phyloP scores from a whole-genome alignment of 1,140 invertebrate species.

The Hyphantria cunea region DNA sequence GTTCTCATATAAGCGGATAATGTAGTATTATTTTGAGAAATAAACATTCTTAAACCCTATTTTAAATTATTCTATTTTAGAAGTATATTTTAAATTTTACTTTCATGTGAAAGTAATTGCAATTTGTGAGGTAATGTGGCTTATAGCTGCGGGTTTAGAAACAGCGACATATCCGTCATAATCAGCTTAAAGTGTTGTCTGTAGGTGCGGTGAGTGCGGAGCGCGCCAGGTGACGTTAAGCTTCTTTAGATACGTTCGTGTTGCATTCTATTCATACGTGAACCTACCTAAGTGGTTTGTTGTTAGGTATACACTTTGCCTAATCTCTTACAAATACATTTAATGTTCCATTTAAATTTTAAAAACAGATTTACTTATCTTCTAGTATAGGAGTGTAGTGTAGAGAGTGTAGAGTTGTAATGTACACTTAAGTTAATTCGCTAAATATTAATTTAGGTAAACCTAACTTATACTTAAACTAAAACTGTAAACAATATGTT shows the following conservation, averaged over 20 bases:
- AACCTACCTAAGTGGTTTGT: constrained; percentile 7
- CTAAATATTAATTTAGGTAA: no score
- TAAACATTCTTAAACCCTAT: no score
- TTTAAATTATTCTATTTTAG: no score
- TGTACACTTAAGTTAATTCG: no score
- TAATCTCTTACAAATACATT: background rate
- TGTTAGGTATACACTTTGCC: background rate
- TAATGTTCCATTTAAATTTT: background rate
- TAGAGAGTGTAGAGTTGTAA: background rate
- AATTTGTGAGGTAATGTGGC: constrained; percentile 2
- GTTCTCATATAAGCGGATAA: no score
- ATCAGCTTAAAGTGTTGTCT: constrained; percentile 42
- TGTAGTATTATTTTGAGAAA: no score
- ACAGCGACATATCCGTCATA: constrained; percentile 33
- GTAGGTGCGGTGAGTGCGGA: constrained; percentile 25
- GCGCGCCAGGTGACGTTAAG: constrained; percentile 39
- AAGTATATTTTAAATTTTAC: background rate
- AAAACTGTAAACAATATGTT: no score
- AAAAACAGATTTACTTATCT: no score
- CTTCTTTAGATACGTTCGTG: constrained; percentile 38
- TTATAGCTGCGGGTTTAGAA: constrained; percentile 15
- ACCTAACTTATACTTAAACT: no score
- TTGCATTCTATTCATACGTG: constrained; percentile 25
- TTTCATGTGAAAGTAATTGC: constrained; percentile 9
- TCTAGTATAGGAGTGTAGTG: no score